phyloP scores from a whole-genome alignment of 2,113 vertebrate species.

The Albula goreensis region DNA sequence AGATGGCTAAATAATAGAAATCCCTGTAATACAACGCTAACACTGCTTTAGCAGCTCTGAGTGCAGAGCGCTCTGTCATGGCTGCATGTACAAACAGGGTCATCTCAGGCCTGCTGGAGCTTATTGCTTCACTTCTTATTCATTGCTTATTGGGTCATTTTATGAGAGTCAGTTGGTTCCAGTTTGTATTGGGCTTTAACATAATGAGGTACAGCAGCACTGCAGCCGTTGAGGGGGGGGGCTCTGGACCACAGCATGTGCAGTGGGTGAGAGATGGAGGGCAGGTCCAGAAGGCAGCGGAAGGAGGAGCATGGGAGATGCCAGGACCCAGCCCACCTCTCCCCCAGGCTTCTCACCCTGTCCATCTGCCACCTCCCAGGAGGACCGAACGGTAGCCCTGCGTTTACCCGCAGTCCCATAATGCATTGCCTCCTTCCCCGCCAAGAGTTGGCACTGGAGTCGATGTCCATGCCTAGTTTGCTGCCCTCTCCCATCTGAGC shows the following conservation, averaged over 20 bases:
- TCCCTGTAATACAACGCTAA: background rate
- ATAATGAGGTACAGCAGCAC: background rate
- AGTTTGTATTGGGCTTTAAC: constrained; percentile 5
- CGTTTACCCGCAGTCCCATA: background rate
- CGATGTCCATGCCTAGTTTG: background rate
- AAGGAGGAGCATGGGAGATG: background rate
- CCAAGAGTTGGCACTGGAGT: background rate
- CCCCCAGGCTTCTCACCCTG: background rate
- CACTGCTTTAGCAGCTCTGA: background rate
- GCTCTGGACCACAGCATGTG: background rate
- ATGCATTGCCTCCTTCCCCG: background rate
- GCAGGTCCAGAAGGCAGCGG: background rate
- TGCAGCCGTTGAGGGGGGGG: background rate
- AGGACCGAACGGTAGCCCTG: background rate
- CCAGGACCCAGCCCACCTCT: background rate
- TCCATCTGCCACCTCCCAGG: constrained; percentile 19
- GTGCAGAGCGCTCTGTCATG: background rate
- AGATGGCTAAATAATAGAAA: background rate
- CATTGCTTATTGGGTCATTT: too few relatives aligned
- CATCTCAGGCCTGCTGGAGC: background rate
- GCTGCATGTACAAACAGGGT: background rate
- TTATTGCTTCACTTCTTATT: background rate
- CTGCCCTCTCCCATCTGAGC: background rate
- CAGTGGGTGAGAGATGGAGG: background rate
- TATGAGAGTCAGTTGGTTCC: constrained; percentile 6